Evolutionary conservation across 92 coral and sea anemone species (phyloP), one percentile per base, ranked within the genome.

Genomic region (Chrysogorgia sp.): DNA sequence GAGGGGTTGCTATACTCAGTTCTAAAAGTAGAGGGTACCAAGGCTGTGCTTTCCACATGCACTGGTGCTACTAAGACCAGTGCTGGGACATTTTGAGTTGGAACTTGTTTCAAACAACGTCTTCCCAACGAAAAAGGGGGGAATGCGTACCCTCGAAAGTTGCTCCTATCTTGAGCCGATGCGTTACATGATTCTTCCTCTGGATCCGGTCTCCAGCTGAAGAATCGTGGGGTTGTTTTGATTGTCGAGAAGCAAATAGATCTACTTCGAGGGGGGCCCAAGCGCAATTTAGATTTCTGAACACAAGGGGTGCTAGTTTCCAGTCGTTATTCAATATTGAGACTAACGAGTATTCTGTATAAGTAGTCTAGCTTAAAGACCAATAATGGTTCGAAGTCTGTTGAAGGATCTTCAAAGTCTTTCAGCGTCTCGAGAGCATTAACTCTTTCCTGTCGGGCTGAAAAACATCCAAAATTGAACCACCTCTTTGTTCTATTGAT

Each of bases 11-110:
- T 33, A 86, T 69, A 50, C 82, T 43, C 75, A 86, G 40, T 47
- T 81, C 86, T 72, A 82, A 63, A 48, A 86, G 76, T 23, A 82
- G 67, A 28, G 76, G 81, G 48, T 74, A 71, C 81, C 75, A 74
- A 14, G 70, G 58, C 57, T 80, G 78, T 34, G 84, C 57, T 68
- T 35, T 22, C 67, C 77, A 67, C 28, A n/a, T n/a, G n/a, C n/a
- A 67, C 84, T 22, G 77, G 77, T 7, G 84, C 78, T 67, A 80
- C 34, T 41, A 52, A 49, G 17, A 79, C 76, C 41, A 67, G 58
- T 31, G 55, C 67, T 5, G 57, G 1, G 29, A 86, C 83, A 3
- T 67, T 52, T 63, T 75, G 75, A n/a, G 34, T 47, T 63, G 24
- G 67, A 12, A 86, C n/a, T 76, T 85, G 55, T 40, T 63, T 75